Evolutionary conservation across 2,888 invertebrate genomes (phyloP), one percentile per base, ranked within the genome.

Genomic region (Cryptus viduatorius): DNA sequence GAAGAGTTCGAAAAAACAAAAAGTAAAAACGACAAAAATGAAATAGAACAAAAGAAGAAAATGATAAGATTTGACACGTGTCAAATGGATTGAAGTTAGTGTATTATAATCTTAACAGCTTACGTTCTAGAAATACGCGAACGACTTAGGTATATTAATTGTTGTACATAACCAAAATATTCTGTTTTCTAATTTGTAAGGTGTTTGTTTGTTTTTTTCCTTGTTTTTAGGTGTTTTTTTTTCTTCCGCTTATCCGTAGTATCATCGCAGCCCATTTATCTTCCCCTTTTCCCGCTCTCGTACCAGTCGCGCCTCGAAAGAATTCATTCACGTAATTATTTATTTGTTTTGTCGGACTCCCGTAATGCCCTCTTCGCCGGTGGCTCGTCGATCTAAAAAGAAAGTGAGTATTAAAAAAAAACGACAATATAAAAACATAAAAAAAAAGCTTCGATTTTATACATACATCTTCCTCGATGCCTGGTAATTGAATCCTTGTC

Each of bases 401-500:
- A 37, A 82, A 77, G 42, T 1, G 12, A 1, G 24, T 59, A n/a
- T 59, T 53, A 12, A 37, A 56, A 24, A 82, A 31, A 50, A 59
- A n/a, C 50, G 19, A 4, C 12, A 4, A 7, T 10, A 42, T n/a
- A 46, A 12, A 14, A 67, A 48, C 46, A 7, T 12, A n/a, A 56
- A 37, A 24, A 24, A 46, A 68, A 44, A 56, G 56, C 24, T 44
- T 56, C 3, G 48, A 12, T 53, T 44, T 29, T 61, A 59, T 42
- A 88, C 88, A 87, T 87, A 94, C 94, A 84, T 95, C 94, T 69
- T 95, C 95, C 84, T 95, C 96, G 84, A 97, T 94, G 37, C 96
- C 96, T 16, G 97, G 97, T 87, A 97, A 94, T 91, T 96, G 96
- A 89, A 97, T 97, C 93, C 96, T 96, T 19, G 97, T 97, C 89